These are phyloP conservation scores for Caenorhabditis drosophilae DNA, from an alignment of 2,888 invertebrate genomes.

Conservation along the genomic window DNA sequence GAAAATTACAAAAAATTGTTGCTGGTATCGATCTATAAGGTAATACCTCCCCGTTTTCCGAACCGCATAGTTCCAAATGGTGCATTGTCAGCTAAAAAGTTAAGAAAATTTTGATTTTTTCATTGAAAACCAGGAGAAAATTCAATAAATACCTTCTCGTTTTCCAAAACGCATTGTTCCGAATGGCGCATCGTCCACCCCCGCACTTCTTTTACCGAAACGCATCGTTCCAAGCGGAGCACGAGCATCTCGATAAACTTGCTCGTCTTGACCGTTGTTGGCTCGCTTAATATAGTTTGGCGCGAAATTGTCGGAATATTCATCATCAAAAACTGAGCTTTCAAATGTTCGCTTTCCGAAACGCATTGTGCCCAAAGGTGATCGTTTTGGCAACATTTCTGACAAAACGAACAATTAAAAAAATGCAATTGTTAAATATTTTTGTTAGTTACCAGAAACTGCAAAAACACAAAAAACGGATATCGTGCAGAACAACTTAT, in stretches of 20 bases:
- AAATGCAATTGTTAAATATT: too few species aligned
- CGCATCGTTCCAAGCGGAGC: constrained; percentile 56
- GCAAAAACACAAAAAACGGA: too few species aligned
- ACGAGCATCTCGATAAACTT: constrained; percentile 21
- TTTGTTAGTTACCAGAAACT: too few species aligned
- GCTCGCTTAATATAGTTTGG: constrained; percentile 13
- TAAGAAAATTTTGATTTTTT: neutral
- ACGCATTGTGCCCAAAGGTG: constrained; percentile 56
- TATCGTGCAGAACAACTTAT: too few species aligned
- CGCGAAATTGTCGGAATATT: constrained; percentile 19
- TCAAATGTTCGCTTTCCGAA: constrained; percentile 47
- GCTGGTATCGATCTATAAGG: neutral
- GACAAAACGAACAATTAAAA: neutral
- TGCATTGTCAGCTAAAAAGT: too few species aligned
- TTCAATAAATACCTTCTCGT: constrained; percentile 6
- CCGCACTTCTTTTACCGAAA: constrained; percentile 45
- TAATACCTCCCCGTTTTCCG: constrained; percentile 28
- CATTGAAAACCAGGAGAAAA: neutral
- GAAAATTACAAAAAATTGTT: neutral
- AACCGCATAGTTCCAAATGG: constrained; percentile 51
- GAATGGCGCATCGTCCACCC: constrained; percentile 21
- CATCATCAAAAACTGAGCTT: constrained; percentile 33
- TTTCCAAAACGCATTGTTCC: constrained; percentile 39
- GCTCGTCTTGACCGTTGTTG: constrained; percentile 20
- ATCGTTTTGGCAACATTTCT: constrained; percentile 40